Evolutionary conservation across 2,888 invertebrate genomes (phyloP), one percentile per base, ranked within the genome.

Genomic region (Tenthredo scrophulariae): DNA sequence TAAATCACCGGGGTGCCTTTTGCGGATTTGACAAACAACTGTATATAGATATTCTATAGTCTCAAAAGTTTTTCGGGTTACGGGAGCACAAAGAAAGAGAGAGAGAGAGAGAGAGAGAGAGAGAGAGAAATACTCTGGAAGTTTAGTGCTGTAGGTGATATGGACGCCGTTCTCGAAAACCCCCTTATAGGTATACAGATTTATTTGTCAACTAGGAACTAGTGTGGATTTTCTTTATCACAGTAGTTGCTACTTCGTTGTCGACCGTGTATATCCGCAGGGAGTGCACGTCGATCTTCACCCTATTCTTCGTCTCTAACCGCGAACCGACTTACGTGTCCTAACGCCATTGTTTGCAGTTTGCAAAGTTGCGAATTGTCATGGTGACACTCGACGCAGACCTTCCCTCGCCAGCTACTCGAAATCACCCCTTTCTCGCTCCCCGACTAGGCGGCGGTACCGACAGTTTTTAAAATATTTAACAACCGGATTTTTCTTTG

Each of bases 91-190:
- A 87, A n/a, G 65, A 18, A 33, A 26, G 18, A 18, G 82, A 58
- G 43, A 29, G 26, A 74, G 58, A 85, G 26, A 58, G 86, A 87
- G 87, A n/a, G 54, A 18, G 46, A 26, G 15, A 18, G 82, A 58
- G 43, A 22, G 26, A 72, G 75, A 84, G 58, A 74, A 37, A 84
- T 37, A 62, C 40, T 85, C 86, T 86, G 87, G 84, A 88, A 88
- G 87, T 87, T 83, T 70, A 58, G 84, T 80, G 84, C 87, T 65
- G 86, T 82, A 86, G 87, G 87, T 88, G 88, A 88, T 87, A 87
- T 86, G 85, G 87, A 87, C 40, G 88, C 88, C 88, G 88, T 87
- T 88, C 88, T 88, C 74, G 79, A 86, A 85, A 26, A 22, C 26
- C 26, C 22, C 26, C 43, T 74, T 22, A 13, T 22, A 2, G 4